These are phyloP conservation scores for Loris lydekkerianus DNA, from an alignment of 2,797 vertebrate genomes.

Conservation along the genomic window DNA sequence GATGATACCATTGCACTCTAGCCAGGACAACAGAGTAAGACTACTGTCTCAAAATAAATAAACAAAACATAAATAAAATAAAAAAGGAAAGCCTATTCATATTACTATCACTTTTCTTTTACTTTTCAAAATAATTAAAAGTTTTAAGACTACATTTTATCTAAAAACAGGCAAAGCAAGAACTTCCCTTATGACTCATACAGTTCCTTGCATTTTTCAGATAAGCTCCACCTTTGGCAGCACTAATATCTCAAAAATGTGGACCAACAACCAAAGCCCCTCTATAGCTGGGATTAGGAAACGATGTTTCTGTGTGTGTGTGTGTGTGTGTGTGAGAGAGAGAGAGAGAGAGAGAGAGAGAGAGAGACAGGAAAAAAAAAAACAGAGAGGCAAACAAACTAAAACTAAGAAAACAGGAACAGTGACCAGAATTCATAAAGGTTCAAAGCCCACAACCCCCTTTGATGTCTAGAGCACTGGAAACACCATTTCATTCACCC, in stretches of 20 bases:
- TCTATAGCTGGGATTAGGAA: not conserved
- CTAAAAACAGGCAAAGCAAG: slow-evolving; percentile 42
- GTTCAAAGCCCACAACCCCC: not conserved
- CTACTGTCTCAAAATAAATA: no score
- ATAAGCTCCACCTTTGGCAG: slow-evolving; percentile 44
- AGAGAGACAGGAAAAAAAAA: not conserved
- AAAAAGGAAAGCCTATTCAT: not conserved
- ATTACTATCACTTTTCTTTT: slow-evolving; percentile 46
- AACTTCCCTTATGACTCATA: slow-evolving; percentile 58
- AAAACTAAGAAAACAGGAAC: not conserved
- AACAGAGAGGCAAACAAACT: not conserved
- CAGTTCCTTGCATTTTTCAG: slow-evolving; percentile 66
- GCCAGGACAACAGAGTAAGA: no score
- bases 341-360: no score
- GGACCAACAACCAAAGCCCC: slow-evolving; percentile 1
- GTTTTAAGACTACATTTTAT: slow-evolving; percentile 40
- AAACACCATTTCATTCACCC: not conserved
- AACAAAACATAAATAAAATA: no score
- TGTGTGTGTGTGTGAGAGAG: not conserved
- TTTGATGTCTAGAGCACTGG: not conserved
- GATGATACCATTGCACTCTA: no score
- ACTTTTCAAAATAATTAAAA: slow-evolving; percentile 55
- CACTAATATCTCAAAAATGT: slow-evolving; percentile 26
- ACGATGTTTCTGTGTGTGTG: not conserved
- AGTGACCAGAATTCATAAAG: not conserved